Percentiles rank a stretch among this genome's conserved stretches.
Conservation (phyloP, 2,797 vertebrate genomes). For the Sorex maritimensis region DNA sequence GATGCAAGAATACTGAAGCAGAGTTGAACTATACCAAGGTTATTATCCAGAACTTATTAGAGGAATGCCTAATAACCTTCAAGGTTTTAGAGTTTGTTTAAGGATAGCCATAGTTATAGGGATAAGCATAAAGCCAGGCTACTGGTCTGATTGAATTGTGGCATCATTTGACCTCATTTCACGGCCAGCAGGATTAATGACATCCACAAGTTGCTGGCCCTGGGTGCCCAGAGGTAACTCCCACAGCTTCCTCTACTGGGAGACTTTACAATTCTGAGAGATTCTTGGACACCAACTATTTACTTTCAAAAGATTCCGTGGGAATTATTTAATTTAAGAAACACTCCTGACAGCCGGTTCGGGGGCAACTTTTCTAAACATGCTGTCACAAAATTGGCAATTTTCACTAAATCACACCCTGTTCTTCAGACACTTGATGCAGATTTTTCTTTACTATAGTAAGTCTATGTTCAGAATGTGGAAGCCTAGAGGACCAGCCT, state of each 20-base stretch:
- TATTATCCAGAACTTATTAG: constrained; percentile 44
- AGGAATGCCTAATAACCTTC: background rate
- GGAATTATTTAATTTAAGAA: constrained; percentile 82
- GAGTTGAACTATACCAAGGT: constrained; percentile 20
- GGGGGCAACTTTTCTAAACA: constrained; percentile 79
- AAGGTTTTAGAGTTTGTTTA: constrained; percentile 16
- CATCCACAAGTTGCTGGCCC: background rate
- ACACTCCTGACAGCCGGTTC: constrained; percentile 74
- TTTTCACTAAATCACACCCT: constrained; percentile 79
- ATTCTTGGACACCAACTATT: constrained; percentile 67
- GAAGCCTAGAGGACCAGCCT: constrained; percentile 10
- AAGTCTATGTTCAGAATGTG: constrained; percentile 32
- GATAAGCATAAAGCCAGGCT: constrained; percentile 37
- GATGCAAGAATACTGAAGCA: background rate
- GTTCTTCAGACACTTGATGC: constrained; percentile 76
- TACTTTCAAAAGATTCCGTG: constrained; percentile 71
- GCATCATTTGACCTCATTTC: constrained; percentile 45
- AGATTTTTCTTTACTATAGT: constrained; percentile 75
- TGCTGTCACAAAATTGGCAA: constrained; percentile 66
- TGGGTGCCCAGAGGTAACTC: background rate
- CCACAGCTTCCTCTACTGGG: constrained; percentile 39
- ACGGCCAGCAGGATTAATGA: background rate
- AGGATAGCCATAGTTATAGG: background rate
- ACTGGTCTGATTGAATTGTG: constrained; percentile 3
- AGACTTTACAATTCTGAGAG: constrained; percentile 49